Percentiles rank a stretch among this genome's conserved stretches.
These are phyloP conservation scores for Dynastes hyllus DNA, from an alignment of 2,888 invertebrate species.

Conservation along the genomic window DNA sequence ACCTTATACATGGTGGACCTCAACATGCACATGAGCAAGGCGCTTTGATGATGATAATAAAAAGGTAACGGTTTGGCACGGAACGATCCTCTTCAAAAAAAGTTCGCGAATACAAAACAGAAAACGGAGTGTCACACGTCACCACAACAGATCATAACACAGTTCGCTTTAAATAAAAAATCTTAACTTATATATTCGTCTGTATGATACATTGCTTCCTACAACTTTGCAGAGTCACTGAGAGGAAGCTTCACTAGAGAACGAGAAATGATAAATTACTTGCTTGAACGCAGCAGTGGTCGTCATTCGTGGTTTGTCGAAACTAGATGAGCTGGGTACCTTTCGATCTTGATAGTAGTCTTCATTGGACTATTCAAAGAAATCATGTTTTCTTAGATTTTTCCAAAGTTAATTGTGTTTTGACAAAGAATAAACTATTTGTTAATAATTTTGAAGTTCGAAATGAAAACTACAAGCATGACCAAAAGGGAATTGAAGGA, in stretches of 20 bases:
- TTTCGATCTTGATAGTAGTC: conserved; percentile 17
- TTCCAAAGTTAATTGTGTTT: not conserved
- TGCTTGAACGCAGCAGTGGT: conserved; percentile 31
- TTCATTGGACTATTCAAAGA: not conserved
- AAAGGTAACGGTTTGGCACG: conserved; percentile 14
- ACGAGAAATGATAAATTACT: not conserved
- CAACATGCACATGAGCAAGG: not conserved
- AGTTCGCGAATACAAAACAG: conserved; percentile 22
- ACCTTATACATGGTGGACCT: conserved; percentile 9
- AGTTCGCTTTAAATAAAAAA: conserved; percentile 1
- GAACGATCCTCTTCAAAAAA: conserved; percentile 28
- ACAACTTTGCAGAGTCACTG: not conserved
- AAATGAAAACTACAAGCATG: conserved; percentile 5
- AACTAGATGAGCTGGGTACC: conserved; percentile 18
- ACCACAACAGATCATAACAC: conserved; percentile 46
- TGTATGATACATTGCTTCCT: not conserved
- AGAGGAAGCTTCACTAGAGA: conserved; percentile 18
- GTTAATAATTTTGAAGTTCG: not conserved
- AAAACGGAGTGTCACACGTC: conserved; percentile 13
- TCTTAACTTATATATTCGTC: not conserved
- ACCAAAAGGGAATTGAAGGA: conserved; percentile 12
- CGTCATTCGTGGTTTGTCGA: conserved; percentile 17
- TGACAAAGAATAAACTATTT: too few species aligned
- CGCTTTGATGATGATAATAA: not conserved
- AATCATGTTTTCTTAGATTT: too few species aligned